Base-by-base conservation (phyloP, 2,888 invertebrate genomes). In the Trachelus troglodyta region DNA sequence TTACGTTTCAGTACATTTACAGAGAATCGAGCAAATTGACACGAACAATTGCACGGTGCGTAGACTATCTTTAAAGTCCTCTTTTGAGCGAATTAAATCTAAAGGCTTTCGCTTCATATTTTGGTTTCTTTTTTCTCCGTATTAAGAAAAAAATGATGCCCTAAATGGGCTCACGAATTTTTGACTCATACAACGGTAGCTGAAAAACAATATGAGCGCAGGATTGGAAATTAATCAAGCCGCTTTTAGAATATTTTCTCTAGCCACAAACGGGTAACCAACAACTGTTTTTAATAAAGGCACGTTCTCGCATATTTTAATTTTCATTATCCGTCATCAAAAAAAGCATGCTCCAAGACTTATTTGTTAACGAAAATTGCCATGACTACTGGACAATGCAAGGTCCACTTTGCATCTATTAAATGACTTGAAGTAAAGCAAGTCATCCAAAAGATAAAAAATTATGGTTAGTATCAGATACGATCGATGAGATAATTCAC, bases 401-500 rank as follows among this genome's bases (percentile, higher is more conserved):
- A 15, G 4, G 15, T 40, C 40, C 23, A 2, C 40, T 23, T 56
- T 56, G 6, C 23, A 56, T 23, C 2, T 56, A 56, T 23, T 56
- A 56, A 56, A 0, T 56, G 40, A 23, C 9, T 40, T 15, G 9
- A 56, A 56, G 40, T 23, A 23, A 56, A 6, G 9, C 9, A 6
- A 56, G 9, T 23, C 23, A 23, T 56, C 9, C 6, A 23, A 56
- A 56, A 23, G 6, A 15, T 56, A 0, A 71, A 31, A 71, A 4
- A 23, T 71, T 15, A n/a, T 23, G 31, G 71, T 31, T 34, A 23
- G 11, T 71, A 71, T 71, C 11, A 56, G 23, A 23, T 56, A 56
- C 1, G 56, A 56, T 23, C 9, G 23, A 23, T 23, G 9, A 1
- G 6, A 56, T 56, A 56, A 56, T 81, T 89, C 82, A 90, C 90